These are phyloP conservation scores for Eustalomyia histrio DNA, from an alignment of 2,888 invertebrate genomes.

Conservation along the genomic window DNA sequence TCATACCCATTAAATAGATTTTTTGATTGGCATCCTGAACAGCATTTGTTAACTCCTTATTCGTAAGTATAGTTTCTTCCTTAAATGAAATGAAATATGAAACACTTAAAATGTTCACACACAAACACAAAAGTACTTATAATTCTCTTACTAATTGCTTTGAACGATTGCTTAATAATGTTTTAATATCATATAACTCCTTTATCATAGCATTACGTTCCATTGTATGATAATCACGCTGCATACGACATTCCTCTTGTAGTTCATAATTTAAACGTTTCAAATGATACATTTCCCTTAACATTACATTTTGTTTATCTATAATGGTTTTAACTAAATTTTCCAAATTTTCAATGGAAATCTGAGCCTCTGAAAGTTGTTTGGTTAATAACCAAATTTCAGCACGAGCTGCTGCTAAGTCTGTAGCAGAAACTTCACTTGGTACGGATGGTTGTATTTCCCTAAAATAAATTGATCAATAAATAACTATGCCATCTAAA, in stretches of 20 bases:
- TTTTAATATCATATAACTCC: conserved; percentile 71
- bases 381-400: conserved; percentile 75
- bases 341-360: conserved; percentile 73
- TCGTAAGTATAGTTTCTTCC: conserved; percentile 67
- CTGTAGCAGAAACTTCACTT: conserved; percentile 70
- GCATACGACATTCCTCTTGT: conserved; percentile 71
- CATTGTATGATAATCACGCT: conserved; percentile 74
- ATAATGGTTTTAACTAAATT: conserved; percentile 73
- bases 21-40: conserved; percentile 70
- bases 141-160: conserved; percentile 63
- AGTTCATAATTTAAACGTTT: conserved; percentile 71
- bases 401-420: conserved; percentile 71
- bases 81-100: conserved; percentile 37
- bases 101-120: neutral
- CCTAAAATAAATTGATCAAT: conserved; percentile 52
- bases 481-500: neutral
- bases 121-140: neutral
- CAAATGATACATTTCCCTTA: conserved; percentile 72
- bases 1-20: conserved; percentile 71
- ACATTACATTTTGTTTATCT: conserved; percentile 73
- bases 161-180: conserved; percentile 61
- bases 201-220: conserved; percentile 72
- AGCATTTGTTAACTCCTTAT: conserved; percentile 64
- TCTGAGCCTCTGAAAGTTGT: conserved; percentile 69
- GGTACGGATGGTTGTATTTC: neutral